These are phyloP conservation scores for Sipha maydis DNA, from an alignment of 2,888 invertebrate genomes.

Conservation along the genomic window DNA sequence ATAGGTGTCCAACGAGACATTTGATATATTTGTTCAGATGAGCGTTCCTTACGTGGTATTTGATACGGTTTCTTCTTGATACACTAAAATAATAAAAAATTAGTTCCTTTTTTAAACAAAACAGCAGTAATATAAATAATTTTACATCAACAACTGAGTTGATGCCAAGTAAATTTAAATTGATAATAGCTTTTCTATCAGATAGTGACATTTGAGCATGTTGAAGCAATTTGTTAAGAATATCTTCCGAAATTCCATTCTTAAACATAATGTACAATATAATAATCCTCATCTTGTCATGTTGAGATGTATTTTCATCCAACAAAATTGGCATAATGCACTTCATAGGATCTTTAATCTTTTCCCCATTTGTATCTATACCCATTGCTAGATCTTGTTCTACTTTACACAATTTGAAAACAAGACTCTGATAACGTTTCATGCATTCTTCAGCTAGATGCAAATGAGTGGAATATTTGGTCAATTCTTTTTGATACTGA, in stretches of 20 bases:
- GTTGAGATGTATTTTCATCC: slow-evolving; percentile 84
- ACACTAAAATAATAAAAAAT: slow-evolving; percentile 71
- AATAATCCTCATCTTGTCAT: slow-evolving; percentile 97
- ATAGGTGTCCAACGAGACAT: slow-evolving; percentile 99
- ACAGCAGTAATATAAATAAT: neutral
- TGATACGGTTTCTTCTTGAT: slow-evolving; percentile 88
- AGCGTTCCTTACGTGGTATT: slow-evolving; percentile 91
- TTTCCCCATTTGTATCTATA: slow-evolving; percentile 97
- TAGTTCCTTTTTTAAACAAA: neutral
- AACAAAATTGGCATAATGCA: slow-evolving; percentile 97
- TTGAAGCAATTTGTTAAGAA: slow-evolving; percentile 94
- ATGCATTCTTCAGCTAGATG: slow-evolving; percentile 99
- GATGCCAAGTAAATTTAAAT: slow-evolving; percentile 90
- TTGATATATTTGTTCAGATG: slow-evolving; percentile 97
- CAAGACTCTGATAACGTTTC: slow-evolving; percentile 86
- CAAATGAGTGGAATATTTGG: slow-evolving; percentile 97
- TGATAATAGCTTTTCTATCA: slow-evolving; percentile 95
- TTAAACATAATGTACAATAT: slow-evolving; percentile 97
- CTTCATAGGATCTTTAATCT: slow-evolving; percentile 99
- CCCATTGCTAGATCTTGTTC: slow-evolving; percentile 99
- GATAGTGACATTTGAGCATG: slow-evolving; percentile 88
- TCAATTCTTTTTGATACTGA: slow-evolving; percentile 98
- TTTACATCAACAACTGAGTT: slow-evolving; percentile 96
- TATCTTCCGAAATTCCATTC: slow-evolving; percentile 98
- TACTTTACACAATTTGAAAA: slow-evolving; percentile 84